Percentiles rank a stretch among this genome's conserved stretches.
Conservation (phyloP, 2,888 invertebrate species). For the Platerodrilus igneus region DNA sequence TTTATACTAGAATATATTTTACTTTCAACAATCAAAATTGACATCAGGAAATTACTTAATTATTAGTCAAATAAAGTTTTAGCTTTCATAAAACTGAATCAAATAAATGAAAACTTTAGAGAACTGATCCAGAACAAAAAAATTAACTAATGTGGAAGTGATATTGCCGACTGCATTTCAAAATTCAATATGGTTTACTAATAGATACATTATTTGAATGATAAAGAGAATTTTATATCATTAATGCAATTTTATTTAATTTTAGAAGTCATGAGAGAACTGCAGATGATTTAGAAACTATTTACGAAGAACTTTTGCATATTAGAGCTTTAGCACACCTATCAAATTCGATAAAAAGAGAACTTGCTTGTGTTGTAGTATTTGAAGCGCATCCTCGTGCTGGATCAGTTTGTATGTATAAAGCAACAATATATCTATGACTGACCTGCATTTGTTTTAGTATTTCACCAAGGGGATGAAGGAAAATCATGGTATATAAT, state of each 20-base stretch:
- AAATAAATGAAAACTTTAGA: no score
- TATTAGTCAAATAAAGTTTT: no score
- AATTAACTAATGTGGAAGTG: no score
- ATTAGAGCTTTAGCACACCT: conserved; percentile 77
- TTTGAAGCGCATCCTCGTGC: conserved; percentile 75
- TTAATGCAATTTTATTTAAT: conserved; percentile 5
- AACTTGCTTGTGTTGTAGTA: conserved; percentile 72
- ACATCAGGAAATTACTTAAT: no score
- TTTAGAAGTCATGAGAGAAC: conserved; percentile 69
- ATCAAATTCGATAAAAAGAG: conserved; percentile 75
- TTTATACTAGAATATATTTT: no score
- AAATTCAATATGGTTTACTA: no score
- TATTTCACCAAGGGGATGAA: conserved; percentile 81
- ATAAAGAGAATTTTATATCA: no score
- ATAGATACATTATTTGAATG: no score
- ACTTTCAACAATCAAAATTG: no score
- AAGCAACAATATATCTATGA: not conserved
- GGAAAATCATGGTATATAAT: conserved; percentile 83
- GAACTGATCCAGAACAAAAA: no score
- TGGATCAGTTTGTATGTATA: conserved; percentile 68
- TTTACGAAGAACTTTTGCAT: conserved; percentile 77
- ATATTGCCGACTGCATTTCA: no score
- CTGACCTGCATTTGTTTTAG: conserved; percentile 46
- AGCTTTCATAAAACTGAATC: no score
- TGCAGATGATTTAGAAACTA: conserved; percentile 72